Percentiles rank a stretch among this genome's conserved stretches.
Evolutionary conservation across 2,113 vertebrate genomes (phyloP).

Genomic region (Herpailurus yagouaroundi): DNA sequence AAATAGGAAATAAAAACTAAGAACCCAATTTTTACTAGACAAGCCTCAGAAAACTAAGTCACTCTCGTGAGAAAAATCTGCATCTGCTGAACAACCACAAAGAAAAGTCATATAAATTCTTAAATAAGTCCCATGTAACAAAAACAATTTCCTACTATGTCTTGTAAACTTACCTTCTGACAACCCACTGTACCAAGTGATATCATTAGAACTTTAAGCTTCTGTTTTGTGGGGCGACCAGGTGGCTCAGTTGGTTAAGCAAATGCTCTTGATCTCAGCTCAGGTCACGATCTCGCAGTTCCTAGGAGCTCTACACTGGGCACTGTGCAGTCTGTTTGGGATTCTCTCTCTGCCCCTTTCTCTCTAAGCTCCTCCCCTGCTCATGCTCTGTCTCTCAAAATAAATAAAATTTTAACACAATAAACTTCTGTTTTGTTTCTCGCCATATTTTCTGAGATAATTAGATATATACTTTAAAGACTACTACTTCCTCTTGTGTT

Average conservation of each 20-base stretch:
- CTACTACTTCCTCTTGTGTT: background rate
- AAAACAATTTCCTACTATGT: background rate
- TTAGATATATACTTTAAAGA: background rate
- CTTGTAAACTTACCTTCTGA: background rate
- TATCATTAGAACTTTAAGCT: background rate
- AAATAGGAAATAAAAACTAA: conserved; percentile 15
- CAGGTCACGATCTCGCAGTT: too few relatives aligned
- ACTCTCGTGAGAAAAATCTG: background rate
- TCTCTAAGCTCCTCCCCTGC: too few relatives aligned
- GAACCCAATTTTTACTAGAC: background rate
- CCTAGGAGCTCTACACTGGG: too few relatives aligned
- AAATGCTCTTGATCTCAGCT: too few relatives aligned
- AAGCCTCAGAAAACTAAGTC: background rate
- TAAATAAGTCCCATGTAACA: background rate
- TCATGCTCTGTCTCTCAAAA: too few relatives aligned
- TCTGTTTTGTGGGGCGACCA: background rate
- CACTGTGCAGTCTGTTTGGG: too few relatives aligned
- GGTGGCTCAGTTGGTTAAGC: too few relatives aligned
- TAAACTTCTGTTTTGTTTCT: background rate
- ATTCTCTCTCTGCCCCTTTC: too few relatives aligned
- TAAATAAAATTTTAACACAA: too few relatives aligned
- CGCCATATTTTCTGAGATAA: background rate
- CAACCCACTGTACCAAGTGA: background rate
- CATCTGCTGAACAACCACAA: background rate
- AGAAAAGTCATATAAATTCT: conserved; percentile 36